Base-by-base conservation (phyloP, 2,113 vertebrate genomes). In the Scophthalmus maximus region DNA sequence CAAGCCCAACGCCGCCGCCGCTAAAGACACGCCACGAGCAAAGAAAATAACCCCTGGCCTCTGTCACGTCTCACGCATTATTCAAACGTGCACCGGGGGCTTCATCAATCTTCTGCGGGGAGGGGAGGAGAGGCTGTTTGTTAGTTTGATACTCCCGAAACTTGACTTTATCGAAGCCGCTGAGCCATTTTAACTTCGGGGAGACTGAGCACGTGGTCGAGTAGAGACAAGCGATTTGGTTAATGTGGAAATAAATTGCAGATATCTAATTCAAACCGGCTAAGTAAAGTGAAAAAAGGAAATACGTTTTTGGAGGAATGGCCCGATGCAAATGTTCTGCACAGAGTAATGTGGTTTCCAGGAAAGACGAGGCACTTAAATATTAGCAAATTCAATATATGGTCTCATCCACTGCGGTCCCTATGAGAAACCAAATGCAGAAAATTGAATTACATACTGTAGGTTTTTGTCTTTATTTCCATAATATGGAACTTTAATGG, bases 401-500 rank as follows among this genome's bases (percentile, higher is more conserved):
- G 80, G 71, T 80, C 84, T 86, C 70, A 88, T 90, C 82, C 86
- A 68, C 85, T 71, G 76, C 61, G 69, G 69, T 85, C 75, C 76
- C 82, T 85, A 88, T 82, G 82, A 90, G 84, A 82, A 91, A 89
- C 80, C 90, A 90, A 93, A 92, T 56, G 56, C 82, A 86, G 83
- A 75, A 84, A 91, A 94, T 91, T 87, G 20, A 93, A 93, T 94
- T 92, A 94, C 80, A 73, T 84, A 84, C 87, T 92, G 77, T 92
- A 89, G 85, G 89, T 92, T 93, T 93, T 93, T 93, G 90, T 93
- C 91, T 93, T 93, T 94, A 93, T 93, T 93, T 93, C 89, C 90
- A 93, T 94, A 93, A 94, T 93, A 90, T 81, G 68, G 76, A 82
- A 84, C 89, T 92, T 90, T 94, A 93, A 94, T 94, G 91, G 86